Percentiles rank a stretch among this genome's conserved stretches.
Conservation (phyloP, 1,140 invertebrate genomes). For the Venturia canescens region DNA sequence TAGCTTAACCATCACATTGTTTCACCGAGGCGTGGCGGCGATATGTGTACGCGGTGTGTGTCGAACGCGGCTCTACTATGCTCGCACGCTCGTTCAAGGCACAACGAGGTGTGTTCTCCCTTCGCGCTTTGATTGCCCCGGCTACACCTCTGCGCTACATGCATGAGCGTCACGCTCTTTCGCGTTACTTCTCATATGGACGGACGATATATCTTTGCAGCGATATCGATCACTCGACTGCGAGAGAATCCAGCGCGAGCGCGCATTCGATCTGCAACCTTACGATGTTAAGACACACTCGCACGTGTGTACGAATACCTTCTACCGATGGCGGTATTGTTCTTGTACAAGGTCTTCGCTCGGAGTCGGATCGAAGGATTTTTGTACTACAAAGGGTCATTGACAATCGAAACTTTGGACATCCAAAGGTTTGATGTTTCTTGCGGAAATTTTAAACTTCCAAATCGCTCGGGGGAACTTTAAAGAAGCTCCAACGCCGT, state of each 20-base stretch:
- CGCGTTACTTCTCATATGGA: slow-evolving; percentile 33
- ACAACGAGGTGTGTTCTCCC: slow-evolving; percentile 47
- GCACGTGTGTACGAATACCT: not conserved
- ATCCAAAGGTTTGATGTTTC: not conserved
- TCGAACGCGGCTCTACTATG: slow-evolving; percentile 15
- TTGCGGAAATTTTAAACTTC: not conserved
- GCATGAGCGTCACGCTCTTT: slow-evolving; percentile 19
- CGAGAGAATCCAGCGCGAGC: slow-evolving; percentile 16
- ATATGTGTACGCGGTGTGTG: slow-evolving; percentile 47
- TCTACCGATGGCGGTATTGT: slow-evolving; percentile 20
- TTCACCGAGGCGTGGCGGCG: slow-evolving; percentile 62
- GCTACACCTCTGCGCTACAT: slow-evolving; percentile 13
- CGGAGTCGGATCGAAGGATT: slow-evolving; percentile 14
- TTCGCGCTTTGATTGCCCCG: slow-evolving; percentile 38
- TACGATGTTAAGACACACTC: slow-evolving; percentile 13
- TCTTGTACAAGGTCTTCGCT: slow-evolving; percentile 10
- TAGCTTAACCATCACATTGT: slow-evolving; percentile 67
- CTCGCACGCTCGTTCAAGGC: not conserved
- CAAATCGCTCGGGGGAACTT: not conserved
- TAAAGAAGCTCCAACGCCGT: not conserved
- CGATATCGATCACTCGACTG: slow-evolving; percentile 45
- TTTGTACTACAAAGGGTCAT: not conserved
- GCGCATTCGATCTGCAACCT: slow-evolving; percentile 35
- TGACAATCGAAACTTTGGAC: no score
- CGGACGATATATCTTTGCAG: slow-evolving; percentile 37